A percentile compares a stretch with the other conserved stretches of the same genome.
phyloP scores from a whole-genome alignment of 2,888 invertebrate species.

The Clivina fossor region DNA sequence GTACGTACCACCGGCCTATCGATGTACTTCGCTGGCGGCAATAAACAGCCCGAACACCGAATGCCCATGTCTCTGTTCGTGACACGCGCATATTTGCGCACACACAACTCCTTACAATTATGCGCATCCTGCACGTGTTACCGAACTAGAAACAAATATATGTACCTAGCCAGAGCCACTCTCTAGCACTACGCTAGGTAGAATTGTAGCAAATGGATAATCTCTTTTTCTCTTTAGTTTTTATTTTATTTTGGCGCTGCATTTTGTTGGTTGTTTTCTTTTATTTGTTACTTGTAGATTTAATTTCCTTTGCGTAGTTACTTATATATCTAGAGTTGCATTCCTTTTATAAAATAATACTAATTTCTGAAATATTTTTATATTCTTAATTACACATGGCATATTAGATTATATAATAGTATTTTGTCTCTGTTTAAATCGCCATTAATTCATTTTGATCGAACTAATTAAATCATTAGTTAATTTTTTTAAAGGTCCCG shows the following conservation, averaged over 20 bases:
- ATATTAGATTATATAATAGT: no score
- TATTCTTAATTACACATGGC: no score
- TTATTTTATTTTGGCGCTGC: not conserved
- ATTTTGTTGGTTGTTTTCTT: not conserved
- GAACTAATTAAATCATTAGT: no score
- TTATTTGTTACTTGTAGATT: not conserved
- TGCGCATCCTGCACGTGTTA: no score
- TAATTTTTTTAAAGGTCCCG: no score
- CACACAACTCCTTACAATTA: not conserved
- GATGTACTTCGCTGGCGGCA: conserved; percentile 32
- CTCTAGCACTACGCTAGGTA: conserved; percentile 50
- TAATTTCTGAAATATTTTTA: no score
- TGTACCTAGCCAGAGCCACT: no score
- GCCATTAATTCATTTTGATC: no score
- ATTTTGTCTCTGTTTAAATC: no score
- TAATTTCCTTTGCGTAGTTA: not conserved
- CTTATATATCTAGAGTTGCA: not conserved
- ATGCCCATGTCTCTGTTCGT: conserved; percentile 54
- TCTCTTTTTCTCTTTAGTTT: not conserved
- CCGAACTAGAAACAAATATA: no score
- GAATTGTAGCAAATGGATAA: conserved; percentile 34
- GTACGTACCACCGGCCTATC: conserved; percentile 43
- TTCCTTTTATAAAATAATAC: no score
- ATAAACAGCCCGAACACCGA: conserved; percentile 41
- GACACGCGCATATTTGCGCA: conserved; percentile 41